Conservation (phyloP, 2,888 invertebrate genomes). For the Penaeus monodon region DNA sequence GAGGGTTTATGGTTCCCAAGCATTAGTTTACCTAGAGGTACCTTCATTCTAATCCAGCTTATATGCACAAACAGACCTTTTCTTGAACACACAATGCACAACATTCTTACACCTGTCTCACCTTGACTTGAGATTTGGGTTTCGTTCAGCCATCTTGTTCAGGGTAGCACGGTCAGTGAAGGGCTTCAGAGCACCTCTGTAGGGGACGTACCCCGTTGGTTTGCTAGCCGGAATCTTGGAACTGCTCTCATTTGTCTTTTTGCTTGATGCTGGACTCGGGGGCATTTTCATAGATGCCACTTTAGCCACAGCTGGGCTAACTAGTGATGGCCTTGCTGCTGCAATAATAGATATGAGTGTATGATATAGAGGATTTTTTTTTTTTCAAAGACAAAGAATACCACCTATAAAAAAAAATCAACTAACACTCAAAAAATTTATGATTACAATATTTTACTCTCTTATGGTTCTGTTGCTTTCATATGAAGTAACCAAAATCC, state of each 20-base stretch:
- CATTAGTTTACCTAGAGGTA: background rate
- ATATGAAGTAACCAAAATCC: no score
- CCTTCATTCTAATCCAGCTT: background rate
- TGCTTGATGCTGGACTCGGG: background rate
- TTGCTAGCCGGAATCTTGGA: background rate
- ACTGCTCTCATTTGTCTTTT: background rate
- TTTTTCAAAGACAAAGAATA: no score
- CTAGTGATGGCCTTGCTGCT: no score
- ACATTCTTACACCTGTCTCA: background rate
- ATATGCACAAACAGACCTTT: no score
- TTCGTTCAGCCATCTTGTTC: constrained; percentile 36
- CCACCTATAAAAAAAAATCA: no score
- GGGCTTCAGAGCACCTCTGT: constrained; percentile 31
- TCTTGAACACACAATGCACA: no score
- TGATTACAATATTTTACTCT: no score
- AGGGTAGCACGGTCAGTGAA: background rate
- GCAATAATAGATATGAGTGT: no score
- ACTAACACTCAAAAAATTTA: no score
- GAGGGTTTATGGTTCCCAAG: no score
- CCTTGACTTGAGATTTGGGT: constrained; percentile 40
- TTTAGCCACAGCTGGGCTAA: background rate
- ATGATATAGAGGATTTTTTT: no score
- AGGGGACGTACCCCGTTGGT: constrained; percentile 17
- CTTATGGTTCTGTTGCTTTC: no score
- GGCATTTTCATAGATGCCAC: background rate